A percentile compares a stretch with the other conserved stretches of the same genome.
These are phyloP conservation scores for Pissodes strobi DNA, from an alignment of 1,140 invertebrate species.

Conservation along the genomic window DNA sequence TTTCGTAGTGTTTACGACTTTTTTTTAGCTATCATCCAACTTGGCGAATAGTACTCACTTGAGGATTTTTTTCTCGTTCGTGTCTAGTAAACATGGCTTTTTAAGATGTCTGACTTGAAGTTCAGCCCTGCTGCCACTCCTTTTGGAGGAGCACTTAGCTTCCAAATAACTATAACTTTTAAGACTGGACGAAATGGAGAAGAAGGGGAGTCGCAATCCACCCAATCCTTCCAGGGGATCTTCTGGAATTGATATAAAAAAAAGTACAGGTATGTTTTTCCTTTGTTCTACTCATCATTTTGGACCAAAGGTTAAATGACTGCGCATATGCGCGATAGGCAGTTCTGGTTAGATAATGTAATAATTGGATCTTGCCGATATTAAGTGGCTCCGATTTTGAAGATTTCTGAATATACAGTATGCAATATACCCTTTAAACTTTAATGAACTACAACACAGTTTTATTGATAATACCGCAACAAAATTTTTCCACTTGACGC, in stretches of 20 bases:
- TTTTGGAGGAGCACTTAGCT: slow-evolving; percentile 68
- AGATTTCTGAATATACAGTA: no score
- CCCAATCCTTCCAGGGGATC: slow-evolving; percentile 63
- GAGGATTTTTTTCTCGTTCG: slow-evolving; percentile 60
- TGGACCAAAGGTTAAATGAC: no score
- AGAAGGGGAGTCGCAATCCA: slow-evolving; percentile 71
- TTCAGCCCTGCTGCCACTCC: slow-evolving; percentile 67
- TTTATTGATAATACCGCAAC: no score
- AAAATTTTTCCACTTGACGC: no score
- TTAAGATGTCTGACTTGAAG: slow-evolving; percentile 76
- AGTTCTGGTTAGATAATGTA: no score
- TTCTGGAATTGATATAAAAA: slow-evolving; percentile 69
- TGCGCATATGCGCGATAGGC: no score
- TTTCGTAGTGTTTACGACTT: slow-evolving; percentile 26
- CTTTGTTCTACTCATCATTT: no score
- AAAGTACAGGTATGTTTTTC: slow-evolving; percentile 65
- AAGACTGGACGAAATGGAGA: slow-evolving; percentile 65
- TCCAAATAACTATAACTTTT: slow-evolving; percentile 50
- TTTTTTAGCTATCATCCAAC: slow-evolving; percentile 12
- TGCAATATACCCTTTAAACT: no score
- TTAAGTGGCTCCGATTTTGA: no score
- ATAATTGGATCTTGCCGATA: no score
- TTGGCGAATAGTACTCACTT: slow-evolving; percentile 3
- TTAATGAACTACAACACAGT: no score
- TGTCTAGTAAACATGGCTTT: slow-evolving; percentile 76